These are phyloP conservation scores for Misgurnus mizolepis DNA, from an alignment of 2,113 vertebrate species.

Conservation along the genomic window DNA sequence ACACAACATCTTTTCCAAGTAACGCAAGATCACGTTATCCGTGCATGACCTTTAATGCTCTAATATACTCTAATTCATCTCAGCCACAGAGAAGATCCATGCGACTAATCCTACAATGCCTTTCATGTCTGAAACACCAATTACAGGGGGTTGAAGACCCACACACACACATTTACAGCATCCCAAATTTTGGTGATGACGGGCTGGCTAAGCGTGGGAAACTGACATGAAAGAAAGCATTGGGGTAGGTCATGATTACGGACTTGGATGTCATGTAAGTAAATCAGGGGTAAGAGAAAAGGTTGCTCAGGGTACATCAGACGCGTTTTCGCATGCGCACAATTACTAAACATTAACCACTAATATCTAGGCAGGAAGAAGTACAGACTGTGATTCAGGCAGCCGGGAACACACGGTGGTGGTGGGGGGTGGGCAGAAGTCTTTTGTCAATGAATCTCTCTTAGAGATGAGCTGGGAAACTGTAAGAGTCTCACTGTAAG, in stretches of 20 bases:
- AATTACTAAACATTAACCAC: slow-evolving; percentile 62
- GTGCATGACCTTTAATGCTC: slow-evolving; percentile 54
- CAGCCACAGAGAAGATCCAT: slow-evolving; percentile 49
- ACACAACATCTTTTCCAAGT: slow-evolving; percentile 24
- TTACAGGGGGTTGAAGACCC: slow-evolving; percentile 54
- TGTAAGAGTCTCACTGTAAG: neutral
- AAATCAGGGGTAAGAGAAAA: slow-evolving; percentile 59
- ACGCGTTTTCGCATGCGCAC: slow-evolving; percentile 57
- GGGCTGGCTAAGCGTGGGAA: slow-evolving; percentile 57
- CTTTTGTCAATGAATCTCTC: slow-evolving; percentile 27
- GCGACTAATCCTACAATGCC: slow-evolving; percentile 49
- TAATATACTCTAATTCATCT: slow-evolving; percentile 56
- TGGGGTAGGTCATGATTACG: slow-evolving; percentile 50
- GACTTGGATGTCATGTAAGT: slow-evolving; percentile 45
- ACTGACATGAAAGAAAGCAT: slow-evolving; percentile 51
- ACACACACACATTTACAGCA: slow-evolving; percentile 40
- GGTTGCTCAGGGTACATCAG: slow-evolving; percentile 57
- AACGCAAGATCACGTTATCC: slow-evolving; percentile 40
- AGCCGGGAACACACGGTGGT: slow-evolving; percentile 4
- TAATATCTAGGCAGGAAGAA: slow-evolving; percentile 69
- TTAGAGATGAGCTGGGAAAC: slow-evolving; percentile 4
- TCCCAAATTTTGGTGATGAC: slow-evolving; percentile 54
- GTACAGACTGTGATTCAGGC: slow-evolving; percentile 55
- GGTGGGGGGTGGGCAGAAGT: slow-evolving; percentile 3
- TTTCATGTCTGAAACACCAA: slow-evolving; percentile 60